These are phyloP conservation scores for Lycorma delicatula DNA, from an alignment of 1,140 invertebrate genomes.

Conservation along the genomic window DNA sequence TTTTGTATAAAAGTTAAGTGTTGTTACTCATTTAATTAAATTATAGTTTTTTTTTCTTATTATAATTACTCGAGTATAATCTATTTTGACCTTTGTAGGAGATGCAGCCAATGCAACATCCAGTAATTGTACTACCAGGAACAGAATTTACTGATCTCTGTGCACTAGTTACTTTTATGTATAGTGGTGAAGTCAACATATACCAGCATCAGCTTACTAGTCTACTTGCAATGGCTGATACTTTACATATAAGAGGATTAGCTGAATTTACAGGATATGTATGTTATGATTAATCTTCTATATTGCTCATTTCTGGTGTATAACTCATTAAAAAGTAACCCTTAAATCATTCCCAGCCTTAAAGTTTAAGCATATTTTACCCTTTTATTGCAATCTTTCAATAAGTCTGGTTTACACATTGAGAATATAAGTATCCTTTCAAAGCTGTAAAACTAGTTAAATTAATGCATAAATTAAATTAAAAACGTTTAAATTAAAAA, in stretches of 20 bases:
- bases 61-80: background rate
- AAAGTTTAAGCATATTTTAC: no score
- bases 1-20: no score
- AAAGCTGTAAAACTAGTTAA: no score
- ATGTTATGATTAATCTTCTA: background rate
- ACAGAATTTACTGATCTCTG: slow-evolving; percentile 70
- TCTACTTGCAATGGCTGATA: slow-evolving; percentile 71
- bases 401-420: no score
- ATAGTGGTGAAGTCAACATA: slow-evolving; percentile 83
- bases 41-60: slow-evolving; percentile 3
- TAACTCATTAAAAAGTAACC: no score
- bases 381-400: no score
- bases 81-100: slow-evolving; percentile 42
- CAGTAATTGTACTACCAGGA: slow-evolving; percentile 73
- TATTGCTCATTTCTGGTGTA: no score
- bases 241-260: slow-evolving; percentile 75
- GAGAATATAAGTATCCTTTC: no score
- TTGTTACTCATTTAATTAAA: no score
- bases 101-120: slow-evolving; percentile 60
- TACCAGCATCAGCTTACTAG: slow-evolving; percentile 71
- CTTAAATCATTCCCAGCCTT: no score
- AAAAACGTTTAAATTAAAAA: no score
- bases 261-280: slow-evolving; percentile 59
- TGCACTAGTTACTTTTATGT: slow-evolving; percentile 83
- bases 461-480: no score